Percentiles rank a stretch among this genome's conserved stretches.
phyloP scores from a whole-genome alignment of 2,888 invertebrate species.

The Sarcophaga rosellei region DNA sequence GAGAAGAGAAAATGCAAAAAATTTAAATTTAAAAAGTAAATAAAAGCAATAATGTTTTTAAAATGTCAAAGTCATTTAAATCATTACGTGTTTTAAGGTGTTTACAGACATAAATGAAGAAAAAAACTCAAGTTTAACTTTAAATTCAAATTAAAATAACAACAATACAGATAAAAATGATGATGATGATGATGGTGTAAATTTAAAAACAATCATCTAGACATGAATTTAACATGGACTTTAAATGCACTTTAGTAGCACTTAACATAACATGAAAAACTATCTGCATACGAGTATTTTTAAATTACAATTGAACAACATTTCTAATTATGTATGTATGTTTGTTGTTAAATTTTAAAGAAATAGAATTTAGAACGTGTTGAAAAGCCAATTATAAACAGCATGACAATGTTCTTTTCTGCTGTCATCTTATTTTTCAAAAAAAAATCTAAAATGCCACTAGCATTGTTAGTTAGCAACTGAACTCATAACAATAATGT shows the following conservation, averaged over 20 bases:
- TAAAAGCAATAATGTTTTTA: constrained; percentile 34
- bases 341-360: no score
- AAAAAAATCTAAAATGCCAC: background rate
- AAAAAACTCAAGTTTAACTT: background rate
- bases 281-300: background rate
- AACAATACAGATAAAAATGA: background rate
- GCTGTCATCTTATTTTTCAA: background rate
- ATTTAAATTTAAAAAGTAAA: background rate
- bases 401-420: background rate
- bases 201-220: constrained; percentile 26
- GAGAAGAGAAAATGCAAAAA: background rate
- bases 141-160: background rate
- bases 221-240: constrained; percentile 38
- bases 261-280: background rate
- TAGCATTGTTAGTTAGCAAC: background rate
- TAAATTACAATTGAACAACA: no score
- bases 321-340: no score
- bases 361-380: background rate
- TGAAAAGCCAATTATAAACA: background rate
- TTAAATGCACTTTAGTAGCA: background rate
- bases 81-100: constrained; percentile 50
- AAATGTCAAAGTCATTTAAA: constrained; percentile 59
- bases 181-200: constrained; percentile 31
- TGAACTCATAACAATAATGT: no score
- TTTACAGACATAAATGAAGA: background rate